Percentiles rank a stretch among this genome's conserved stretches.
phyloP scores from a whole-genome alignment of 2,888 invertebrate species.

The Andrena fulva region DNA sequence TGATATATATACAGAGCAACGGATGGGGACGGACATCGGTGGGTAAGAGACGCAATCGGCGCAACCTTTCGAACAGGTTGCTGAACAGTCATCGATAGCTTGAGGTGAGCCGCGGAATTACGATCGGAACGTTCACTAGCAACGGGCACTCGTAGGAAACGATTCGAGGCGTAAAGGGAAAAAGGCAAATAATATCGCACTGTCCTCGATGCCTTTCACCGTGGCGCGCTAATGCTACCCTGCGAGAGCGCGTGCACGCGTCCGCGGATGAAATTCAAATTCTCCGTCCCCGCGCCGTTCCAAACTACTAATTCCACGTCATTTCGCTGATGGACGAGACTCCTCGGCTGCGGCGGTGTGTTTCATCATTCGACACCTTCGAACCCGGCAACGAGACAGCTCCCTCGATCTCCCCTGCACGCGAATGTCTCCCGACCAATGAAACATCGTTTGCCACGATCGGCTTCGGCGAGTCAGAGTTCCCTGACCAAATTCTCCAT shows the following conservation, averaged over 20 bases:
- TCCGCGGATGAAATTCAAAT: constrained; percentile 65
- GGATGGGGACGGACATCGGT: constrained; percentile 9
- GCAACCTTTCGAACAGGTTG: constrained; percentile 35
- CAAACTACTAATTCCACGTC: constrained; percentile 65
- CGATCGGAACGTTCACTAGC: constrained; percentile 19
- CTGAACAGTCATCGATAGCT: constrained; percentile 18
- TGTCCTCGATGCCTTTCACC: constrained; percentile 67
- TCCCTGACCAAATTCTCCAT: too few species aligned
- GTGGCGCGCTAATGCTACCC: constrained; percentile 44
- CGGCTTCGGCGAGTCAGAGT: constrained; percentile 20
- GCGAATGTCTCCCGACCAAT: constrained; percentile 28
- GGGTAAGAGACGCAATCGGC: constrained; percentile 27
- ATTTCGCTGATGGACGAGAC: constrained; percentile 67
- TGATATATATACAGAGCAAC: background rate
- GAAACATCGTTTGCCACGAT: background rate
- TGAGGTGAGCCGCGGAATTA: constrained; percentile 38
- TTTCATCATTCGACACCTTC: constrained; percentile 69
- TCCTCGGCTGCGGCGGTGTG: constrained; percentile 30
- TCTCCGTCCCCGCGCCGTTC: constrained; percentile 51
- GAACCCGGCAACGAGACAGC: constrained; percentile 58
- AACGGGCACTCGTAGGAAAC: constrained; percentile 18
- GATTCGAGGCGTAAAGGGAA: constrained; percentile 6
- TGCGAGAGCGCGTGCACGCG: constrained; percentile 54
- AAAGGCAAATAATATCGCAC: constrained; percentile 49
- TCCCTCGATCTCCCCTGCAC: constrained; percentile 42